These are phyloP conservation scores for Plodia interpunctella DNA, from an alignment of 1,140 invertebrate species.

Conservation along the genomic window DNA sequence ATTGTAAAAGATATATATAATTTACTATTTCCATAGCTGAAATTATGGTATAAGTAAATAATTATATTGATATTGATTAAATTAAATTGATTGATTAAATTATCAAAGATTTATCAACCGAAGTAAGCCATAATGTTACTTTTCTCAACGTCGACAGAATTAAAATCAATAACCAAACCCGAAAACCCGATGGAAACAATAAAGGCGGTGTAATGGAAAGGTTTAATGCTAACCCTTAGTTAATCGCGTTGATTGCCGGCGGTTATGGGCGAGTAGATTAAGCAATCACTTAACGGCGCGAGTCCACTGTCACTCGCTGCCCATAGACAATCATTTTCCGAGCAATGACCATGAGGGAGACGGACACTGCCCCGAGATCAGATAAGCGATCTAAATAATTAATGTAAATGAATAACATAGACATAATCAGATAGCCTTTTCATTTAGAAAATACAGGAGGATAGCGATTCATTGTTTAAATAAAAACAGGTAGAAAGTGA, in stretches of 20 bases:
- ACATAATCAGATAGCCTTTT: not conserved
- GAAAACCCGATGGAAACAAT: slow-evolving; percentile 25
- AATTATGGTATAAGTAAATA: too few relatives aligned
- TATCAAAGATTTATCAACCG: not conserved
- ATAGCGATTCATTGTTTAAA: too few relatives aligned
- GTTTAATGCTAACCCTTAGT: slow-evolving; percentile 39
- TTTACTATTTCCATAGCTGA: too few relatives aligned
- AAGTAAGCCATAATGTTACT: too few relatives aligned
- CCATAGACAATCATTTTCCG: not conserved
- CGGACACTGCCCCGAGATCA: not conserved
- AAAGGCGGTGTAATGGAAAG: slow-evolving; percentile 31
- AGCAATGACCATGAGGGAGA: slow-evolving; percentile 16
- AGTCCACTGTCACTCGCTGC: not conserved
- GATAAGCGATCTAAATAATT: slow-evolving; percentile 3
- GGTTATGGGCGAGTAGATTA: slow-evolving; percentile 36
- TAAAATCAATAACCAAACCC: not conserved
- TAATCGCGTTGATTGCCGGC: slow-evolving; percentile 62
- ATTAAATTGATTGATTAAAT: not conserved
- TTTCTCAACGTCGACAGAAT: too few relatives aligned
- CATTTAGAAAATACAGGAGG: not conserved
- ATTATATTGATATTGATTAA: too few relatives aligned
- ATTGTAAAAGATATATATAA: too few relatives aligned
- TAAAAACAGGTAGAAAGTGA: too few relatives aligned
- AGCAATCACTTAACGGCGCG: slow-evolving; percentile 57
- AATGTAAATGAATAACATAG: slow-evolving; percentile 1